phyloP scores from a whole-genome alignment of 2,797 vertebrate genomes.

The Trematomus bernacchii region DNA sequence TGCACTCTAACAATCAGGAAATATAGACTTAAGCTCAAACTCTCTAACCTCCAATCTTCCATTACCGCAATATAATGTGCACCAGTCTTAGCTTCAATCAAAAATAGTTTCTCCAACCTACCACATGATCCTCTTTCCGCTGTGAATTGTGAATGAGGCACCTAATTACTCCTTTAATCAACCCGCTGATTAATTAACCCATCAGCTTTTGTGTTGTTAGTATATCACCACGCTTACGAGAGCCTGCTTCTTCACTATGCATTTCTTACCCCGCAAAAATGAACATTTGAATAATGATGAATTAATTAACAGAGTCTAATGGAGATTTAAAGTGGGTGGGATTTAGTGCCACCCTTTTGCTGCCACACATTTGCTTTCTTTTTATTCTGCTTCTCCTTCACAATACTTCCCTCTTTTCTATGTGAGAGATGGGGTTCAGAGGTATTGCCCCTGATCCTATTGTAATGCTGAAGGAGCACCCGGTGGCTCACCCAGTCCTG shows the following conservation, averaged over 20 bases:
- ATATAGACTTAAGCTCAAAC: not conserved
- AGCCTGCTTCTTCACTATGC: constrained; percentile 70
- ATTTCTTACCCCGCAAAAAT: constrained; percentile 59
- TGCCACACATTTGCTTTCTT: constrained; percentile 71
- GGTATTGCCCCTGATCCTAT: constrained; percentile 71
- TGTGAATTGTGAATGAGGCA: constrained; percentile 76
- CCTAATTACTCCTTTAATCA: constrained; percentile 83
- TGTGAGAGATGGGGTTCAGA: constrained; percentile 59
- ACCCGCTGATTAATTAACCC: constrained; percentile 78
- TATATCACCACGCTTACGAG: constrained; percentile 73
- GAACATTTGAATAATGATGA: constrained; percentile 82
- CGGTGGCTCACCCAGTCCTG: constrained; percentile 76
- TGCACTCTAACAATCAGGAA: constrained; percentile 27
- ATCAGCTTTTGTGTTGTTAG: constrained; percentile 81
- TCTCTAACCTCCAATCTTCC: constrained; percentile 58
- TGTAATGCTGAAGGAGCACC: constrained; percentile 77
- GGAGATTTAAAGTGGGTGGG: constrained; percentile 83
- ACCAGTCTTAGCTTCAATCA: constrained; percentile 53
- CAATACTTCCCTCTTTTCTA: constrained; percentile 29
- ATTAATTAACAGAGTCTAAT: constrained; percentile 83
- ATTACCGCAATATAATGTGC: constrained; percentile 54
- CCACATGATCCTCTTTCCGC: constrained; percentile 66
- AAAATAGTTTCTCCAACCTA: constrained; percentile 65
- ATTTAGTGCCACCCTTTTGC: constrained; percentile 79
- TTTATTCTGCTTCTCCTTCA: constrained; percentile 35